phyloP scores from a whole-genome alignment of 2,888 invertebrate species.

The Tupiocoris notatus region DNA sequence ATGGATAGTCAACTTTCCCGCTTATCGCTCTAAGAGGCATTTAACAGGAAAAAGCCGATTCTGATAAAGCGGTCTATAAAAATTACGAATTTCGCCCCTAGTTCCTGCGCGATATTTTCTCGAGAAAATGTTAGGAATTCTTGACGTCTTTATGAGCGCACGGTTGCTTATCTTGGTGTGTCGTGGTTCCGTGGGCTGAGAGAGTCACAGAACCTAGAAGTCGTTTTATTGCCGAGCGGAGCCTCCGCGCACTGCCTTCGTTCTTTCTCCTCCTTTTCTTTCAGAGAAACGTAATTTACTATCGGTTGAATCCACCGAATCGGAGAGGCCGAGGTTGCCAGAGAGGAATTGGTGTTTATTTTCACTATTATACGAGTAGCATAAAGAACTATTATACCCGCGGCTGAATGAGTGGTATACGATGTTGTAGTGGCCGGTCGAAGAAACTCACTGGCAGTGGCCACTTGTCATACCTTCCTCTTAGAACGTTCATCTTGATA shows the following conservation, averaged over 20 bases:
- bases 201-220: neutral
- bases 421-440: neutral
- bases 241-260: neutral
- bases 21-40: neutral
- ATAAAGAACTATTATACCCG: neutral
- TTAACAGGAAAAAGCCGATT: neutral
- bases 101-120: neutral
- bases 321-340: neutral
- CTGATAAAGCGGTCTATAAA: neutral
- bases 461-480: neutral
- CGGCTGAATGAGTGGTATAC: neutral
- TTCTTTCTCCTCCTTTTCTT: neutral
- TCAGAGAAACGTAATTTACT: constrained; percentile 1
- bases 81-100: neutral
- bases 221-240: neutral
- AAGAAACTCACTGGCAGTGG: neutral
- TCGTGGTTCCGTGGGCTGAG: neutral
- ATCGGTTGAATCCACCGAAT: neutral
- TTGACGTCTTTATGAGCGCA: constrained; percentile 1
- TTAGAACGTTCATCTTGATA: constrained; percentile 28
- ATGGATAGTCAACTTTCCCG: neutral
- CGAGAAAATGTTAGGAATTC: neutral
- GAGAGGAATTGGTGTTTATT: constrained; percentile 6
- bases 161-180: neutral
- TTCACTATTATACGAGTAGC: neutral